Percentiles rank a stretch among this genome's conserved stretches.
Conservation (phyloP, 1,140 invertebrate species). For the Drosophila insularis region DNA sequence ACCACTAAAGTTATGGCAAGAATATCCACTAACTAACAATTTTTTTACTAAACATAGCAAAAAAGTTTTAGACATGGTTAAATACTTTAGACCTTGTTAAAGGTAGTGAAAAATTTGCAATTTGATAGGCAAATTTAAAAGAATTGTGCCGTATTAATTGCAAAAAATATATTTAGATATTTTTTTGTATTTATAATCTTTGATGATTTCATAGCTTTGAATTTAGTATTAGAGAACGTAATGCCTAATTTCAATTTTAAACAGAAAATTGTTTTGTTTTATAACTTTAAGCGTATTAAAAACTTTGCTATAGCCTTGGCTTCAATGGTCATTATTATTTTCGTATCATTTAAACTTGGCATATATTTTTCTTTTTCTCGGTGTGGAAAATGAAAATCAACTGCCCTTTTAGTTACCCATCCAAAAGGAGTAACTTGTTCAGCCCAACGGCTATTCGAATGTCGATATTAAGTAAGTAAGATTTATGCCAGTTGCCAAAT, state of each 20-base stretch:
- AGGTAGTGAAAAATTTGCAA: too few species aligned
- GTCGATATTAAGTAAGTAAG: slow-evolving; percentile 1
- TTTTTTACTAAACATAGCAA: too few species aligned
- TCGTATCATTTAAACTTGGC: slow-evolving; percentile 46
- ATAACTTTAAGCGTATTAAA: neutral
- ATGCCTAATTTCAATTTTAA: too few species aligned
- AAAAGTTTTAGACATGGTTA: too few species aligned
- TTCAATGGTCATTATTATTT: neutral
- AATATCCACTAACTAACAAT: too few species aligned
- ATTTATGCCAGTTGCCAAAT: neutral
- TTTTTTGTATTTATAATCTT: neutral
- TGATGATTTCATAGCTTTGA: neutral
- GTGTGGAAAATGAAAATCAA: slow-evolving; percentile 42
- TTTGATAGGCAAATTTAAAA: too few species aligned
- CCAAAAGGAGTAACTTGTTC: slow-evolving; percentile 44
- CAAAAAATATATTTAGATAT: too few species aligned
- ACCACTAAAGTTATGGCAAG: too few species aligned
- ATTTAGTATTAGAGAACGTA: too few species aligned
- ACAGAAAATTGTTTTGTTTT: too few species aligned
- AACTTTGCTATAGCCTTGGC: neutral
- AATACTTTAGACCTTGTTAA: too few species aligned
- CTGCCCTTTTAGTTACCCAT: slow-evolving; percentile 61
- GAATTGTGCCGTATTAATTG: too few species aligned
- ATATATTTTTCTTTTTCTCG: slow-evolving; percentile 4
- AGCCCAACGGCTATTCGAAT: slow-evolving; percentile 51